Conservation (phyloP, 2,797 vertebrate genomes). For the Orientallactaga sibirica region DNA sequence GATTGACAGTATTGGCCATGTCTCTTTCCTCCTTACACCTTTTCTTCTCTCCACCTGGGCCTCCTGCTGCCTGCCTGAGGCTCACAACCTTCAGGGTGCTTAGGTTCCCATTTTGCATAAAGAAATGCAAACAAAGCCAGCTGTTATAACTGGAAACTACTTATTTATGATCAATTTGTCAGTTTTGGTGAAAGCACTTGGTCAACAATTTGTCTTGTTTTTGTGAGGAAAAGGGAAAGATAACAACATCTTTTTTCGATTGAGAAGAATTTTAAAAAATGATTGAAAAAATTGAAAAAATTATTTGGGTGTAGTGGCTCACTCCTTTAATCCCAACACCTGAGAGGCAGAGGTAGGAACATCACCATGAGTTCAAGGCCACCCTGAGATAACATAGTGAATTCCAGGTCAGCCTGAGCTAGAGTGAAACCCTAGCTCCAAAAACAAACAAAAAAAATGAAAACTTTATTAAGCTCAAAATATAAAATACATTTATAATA, state of each 20-base stretch:
- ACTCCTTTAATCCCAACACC: no score
- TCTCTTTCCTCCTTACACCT: background rate
- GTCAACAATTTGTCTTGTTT: conserved; percentile 41
- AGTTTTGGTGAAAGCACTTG: conserved; percentile 28
- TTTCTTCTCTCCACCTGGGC: background rate
- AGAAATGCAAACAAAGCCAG: conserved; percentile 57
- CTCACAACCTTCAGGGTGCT: background rate
- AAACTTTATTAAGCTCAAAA: background rate
- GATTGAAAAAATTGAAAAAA: background rate
- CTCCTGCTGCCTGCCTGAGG: background rate
- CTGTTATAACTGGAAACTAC: conserved; percentile 45
- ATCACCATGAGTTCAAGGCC: no score
- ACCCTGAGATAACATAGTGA: no score
- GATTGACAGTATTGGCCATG: background rate
- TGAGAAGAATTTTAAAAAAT: background rate
- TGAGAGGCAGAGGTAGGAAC: no score
- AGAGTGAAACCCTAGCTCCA: no score
- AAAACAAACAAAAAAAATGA: background rate
- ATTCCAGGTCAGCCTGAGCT: no score
- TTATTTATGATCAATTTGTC: background rate
- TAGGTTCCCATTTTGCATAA: background rate
- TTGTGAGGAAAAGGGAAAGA: background rate
- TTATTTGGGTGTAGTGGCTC: no score
- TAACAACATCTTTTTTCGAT: background rate
- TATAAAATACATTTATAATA: background rate